Conservation (phyloP, 2,797 vertebrate species). For the Limosa lapponica region DNA sequence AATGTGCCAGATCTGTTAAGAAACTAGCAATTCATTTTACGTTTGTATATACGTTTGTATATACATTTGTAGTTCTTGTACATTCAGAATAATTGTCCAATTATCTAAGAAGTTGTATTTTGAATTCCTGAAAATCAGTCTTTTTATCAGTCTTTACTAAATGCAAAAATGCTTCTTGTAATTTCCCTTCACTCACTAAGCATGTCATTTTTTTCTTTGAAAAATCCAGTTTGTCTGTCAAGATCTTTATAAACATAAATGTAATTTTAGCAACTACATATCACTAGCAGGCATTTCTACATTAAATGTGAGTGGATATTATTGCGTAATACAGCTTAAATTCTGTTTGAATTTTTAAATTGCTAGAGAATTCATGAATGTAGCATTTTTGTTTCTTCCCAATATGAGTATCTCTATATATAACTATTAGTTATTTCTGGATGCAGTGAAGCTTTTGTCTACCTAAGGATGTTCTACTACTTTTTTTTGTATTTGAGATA, state of each 20-base stretch:
- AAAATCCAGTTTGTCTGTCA: slow-evolving; percentile 12
- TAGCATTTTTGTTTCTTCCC: not conserved
- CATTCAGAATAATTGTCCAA: not conserved
- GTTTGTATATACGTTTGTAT: not conserved
- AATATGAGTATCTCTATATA: not conserved
- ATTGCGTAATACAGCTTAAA: not conserved
- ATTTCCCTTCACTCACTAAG: not conserved
- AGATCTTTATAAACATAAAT: slow-evolving; percentile 27
- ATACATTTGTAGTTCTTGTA: not conserved
- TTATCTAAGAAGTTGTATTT: not conserved
- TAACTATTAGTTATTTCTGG: not conserved
- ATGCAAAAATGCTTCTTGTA: not conserved
- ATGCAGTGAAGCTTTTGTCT: not conserved
- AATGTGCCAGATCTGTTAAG: not conserved
- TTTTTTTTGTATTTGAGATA: not conserved
- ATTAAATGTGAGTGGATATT: not conserved
- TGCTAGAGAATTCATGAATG: not conserved
- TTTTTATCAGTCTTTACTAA: slow-evolving; percentile 3
- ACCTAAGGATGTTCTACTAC: not conserved
- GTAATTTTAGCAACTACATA: not conserved
- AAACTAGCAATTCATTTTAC: not conserved
- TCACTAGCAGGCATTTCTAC: not conserved
- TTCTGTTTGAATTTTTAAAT: not conserved
- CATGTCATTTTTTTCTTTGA: slow-evolving; percentile 1
- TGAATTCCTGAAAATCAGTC: slow-evolving; percentile 4